Conservation (phyloP, 1,140 invertebrate genomes). For the Carposina sasakii region DNA sequence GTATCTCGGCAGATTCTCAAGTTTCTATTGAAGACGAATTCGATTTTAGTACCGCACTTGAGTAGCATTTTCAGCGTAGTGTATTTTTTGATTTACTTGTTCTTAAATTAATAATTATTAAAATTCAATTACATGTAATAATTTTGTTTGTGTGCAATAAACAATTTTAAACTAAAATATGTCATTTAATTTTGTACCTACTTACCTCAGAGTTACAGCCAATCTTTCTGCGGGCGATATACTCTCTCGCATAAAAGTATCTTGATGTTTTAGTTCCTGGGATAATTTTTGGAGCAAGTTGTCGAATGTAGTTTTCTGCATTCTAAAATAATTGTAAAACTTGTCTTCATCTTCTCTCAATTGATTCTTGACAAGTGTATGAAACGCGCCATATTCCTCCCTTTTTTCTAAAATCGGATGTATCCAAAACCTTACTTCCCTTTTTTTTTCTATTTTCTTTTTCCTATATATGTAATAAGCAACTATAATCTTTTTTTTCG, state of each 20-base stretch:
- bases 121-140: conserved; percentile 11
- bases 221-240: conserved; percentile 26
- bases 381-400: conserved; percentile 26
- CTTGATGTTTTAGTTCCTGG: conserved; percentile 24
- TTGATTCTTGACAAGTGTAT: conserved; percentile 30
- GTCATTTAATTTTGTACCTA: conserved; percentile 13
- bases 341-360: conserved; percentile 27
- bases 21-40: conserved; percentile 25
- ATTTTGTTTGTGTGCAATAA: conserved; percentile 9
- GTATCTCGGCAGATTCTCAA: conserved; percentile 21
- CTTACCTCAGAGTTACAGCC: conserved; percentile 25
- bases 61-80: conserved; percentile 11
- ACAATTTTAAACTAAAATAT: conserved; percentile 12
- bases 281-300: conserved; percentile 22
- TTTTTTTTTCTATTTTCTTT: conserved; percentile 12
- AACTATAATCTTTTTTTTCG: conserved; percentile 11
- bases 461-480: conserved; percentile 13
- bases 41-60: conserved; percentile 22
- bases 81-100: conserved; percentile 12
- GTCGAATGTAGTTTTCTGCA: conserved; percentile 14
- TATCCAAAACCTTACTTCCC: conserved; percentile 9
- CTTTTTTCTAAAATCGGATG: conserved; percentile 27
- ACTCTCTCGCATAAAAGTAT: conserved; percentile 24
- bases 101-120: conserved; percentile 13
- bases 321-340: conserved; percentile 27